Conservation (phyloP, 2,113 vertebrate species). For the Peromyscus maniculatus region DNA sequence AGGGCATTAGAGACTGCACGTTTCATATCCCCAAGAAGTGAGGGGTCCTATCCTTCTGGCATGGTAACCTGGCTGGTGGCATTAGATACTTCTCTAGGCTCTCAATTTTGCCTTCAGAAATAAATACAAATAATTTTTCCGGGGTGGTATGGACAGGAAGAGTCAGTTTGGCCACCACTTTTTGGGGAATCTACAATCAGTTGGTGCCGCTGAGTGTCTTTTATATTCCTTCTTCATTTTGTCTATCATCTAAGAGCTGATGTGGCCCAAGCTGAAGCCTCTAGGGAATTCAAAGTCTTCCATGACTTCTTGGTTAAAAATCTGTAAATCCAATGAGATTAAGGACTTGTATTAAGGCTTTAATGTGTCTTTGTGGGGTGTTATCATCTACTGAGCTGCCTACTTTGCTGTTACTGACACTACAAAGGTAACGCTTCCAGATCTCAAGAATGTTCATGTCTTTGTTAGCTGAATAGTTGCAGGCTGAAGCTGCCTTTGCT, state of each 20-base stretch:
- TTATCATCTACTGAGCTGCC: slow-evolving; percentile 97
- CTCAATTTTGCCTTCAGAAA: slow-evolving; percentile 93
- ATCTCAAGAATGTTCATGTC: slow-evolving; percentile 97
- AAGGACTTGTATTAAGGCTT: not conserved
- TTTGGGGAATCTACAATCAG: slow-evolving; percentile 91
- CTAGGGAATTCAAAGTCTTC: slow-evolving; percentile 90
- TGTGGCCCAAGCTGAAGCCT: not conserved
- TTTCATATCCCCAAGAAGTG: slow-evolving; percentile 92
- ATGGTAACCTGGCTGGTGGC: slow-evolving; percentile 91
- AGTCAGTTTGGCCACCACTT: slow-evolving; percentile 93
- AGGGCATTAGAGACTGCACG: slow-evolving; percentile 91
- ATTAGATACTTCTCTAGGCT: slow-evolving; percentile 93
- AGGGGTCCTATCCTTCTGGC: slow-evolving; percentile 90
- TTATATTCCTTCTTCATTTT: slow-evolving; percentile 93
- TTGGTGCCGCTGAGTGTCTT: slow-evolving; percentile 92
- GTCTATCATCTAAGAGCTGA: slow-evolving; percentile 84
- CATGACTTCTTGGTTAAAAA: slow-evolving; percentile 91
- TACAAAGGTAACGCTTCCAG: slow-evolving; percentile 96
- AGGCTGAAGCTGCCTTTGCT: slow-evolving; percentile 92
- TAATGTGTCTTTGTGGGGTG: slow-evolving; percentile 93
- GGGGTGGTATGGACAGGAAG: slow-evolving; percentile 91
- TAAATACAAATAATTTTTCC: slow-evolving; percentile 92
- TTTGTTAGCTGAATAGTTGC: slow-evolving; percentile 97
- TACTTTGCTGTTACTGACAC: slow-evolving; percentile 97
- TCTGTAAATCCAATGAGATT: slow-evolving; percentile 90